A percentile compares a stretch with the other conserved stretches of the same genome.
Evolutionary conservation across 2,888 invertebrate species (phyloP).

Genomic region (Chironomus riparius): DNA sequence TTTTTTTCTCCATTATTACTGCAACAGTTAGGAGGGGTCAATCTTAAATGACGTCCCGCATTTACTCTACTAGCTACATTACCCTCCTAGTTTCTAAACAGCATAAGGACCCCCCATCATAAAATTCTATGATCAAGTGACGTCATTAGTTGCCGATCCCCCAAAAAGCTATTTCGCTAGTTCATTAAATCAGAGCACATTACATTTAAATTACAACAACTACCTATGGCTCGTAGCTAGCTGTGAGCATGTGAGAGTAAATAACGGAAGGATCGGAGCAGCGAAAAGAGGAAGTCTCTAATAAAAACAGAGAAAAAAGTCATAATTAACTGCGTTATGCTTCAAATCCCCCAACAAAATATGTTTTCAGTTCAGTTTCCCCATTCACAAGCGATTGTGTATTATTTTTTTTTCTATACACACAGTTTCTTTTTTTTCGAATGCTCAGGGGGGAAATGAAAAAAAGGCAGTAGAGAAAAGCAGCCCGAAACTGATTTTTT

Average conservation of each 20-base stretch:
- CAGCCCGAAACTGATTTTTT: conserved; percentile 23
- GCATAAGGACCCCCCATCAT: no score
- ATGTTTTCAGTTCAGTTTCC: conserved; percentile 23
- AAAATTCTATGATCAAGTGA: no score
- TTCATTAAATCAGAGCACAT: conserved; percentile 4
- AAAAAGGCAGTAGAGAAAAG: conserved; percentile 8
- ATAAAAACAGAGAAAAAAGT: conserved; percentile 20
- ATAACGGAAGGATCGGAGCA: conserved; percentile 25
- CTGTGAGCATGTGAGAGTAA: background rate
- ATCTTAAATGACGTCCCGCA: background rate
- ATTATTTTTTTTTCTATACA: background rate
- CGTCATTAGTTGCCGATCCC: no score
- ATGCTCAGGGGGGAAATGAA: conserved; percentile 23
- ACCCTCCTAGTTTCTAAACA: no score
- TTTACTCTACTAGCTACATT: no score
- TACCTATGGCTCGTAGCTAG: background rate
- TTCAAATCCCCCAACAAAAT: conserved; percentile 26
- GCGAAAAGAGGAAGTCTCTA: conserved; percentile 22
- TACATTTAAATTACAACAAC: background rate
- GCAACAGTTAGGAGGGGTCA: background rate
- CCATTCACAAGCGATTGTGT: conserved; percentile 15
- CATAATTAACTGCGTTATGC: conserved; percentile 27
- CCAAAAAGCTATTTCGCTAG: background rate
- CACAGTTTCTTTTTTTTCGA: conserved; percentile 10
- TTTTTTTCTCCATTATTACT: background rate